Evolutionary conservation across 2,888 invertebrate species (phyloP).

Genomic region (Epinotia brunnichana): DNA sequence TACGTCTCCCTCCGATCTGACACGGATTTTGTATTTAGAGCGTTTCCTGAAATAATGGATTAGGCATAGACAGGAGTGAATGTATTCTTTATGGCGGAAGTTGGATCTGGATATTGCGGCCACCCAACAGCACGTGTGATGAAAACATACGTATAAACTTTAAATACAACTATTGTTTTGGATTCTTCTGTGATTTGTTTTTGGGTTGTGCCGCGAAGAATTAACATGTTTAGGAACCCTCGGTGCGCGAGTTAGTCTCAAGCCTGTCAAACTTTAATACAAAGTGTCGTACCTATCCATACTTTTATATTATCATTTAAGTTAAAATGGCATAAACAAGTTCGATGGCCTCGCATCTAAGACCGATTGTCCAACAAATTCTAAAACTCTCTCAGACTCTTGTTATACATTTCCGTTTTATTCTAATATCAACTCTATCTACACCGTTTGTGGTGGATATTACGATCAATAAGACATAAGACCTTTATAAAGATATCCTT

Average conservation of each 20-base stretch:
- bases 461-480: not conserved
- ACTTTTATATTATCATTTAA: not conserved
- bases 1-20: not conserved
- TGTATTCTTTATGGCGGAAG: slow-evolving; percentile 35
- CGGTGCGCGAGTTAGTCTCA: no score
- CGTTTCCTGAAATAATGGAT: slow-evolving; percentile 36
- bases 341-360: slow-evolving; percentile 34
- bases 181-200: not conserved
- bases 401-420: not conserved
- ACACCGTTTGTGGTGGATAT: not conserved
- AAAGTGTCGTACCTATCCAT: no score
- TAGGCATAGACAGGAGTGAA: slow-evolving; percentile 17
- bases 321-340: slow-evolving; percentile 32
- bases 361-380: slow-evolving; percentile 30
- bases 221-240: no score
- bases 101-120: slow-evolving; percentile 17
- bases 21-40: slow-evolving; percentile 9
- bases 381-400: not conserved
- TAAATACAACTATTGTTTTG: not conserved
- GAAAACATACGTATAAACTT: slow-evolving; percentile 1
- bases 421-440: not conserved
- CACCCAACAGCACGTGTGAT: slow-evolving; percentile 25
- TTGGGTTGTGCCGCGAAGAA: no score
- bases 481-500: not conserved
- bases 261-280: no score